Evolutionary conservation across 2,888 invertebrate species (phyloP).

Genomic region (Pheosia gnoma): DNA sequence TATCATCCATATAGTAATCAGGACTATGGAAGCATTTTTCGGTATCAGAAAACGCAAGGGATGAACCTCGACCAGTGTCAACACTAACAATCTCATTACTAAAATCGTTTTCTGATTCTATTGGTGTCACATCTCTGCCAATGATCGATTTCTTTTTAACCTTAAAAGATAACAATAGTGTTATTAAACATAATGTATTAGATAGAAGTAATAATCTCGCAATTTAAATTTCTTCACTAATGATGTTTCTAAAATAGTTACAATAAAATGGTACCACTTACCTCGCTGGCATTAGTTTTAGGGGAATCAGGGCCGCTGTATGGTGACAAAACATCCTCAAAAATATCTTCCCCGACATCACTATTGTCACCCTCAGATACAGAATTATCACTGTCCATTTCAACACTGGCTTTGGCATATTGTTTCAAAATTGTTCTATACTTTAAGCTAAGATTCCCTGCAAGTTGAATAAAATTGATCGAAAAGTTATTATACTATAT

Average conservation of each 20-base stretch:
- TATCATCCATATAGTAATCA: slow-evolving; percentile 53
- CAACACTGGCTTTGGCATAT: slow-evolving; percentile 39
- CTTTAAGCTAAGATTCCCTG: slow-evolving; percentile 47
- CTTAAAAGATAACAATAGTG: slow-evolving; percentile 16
- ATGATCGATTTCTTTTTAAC: slow-evolving; percentile 4
- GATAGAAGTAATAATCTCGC: neutral
- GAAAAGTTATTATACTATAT: too few species aligned
- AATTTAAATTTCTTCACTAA: too few species aligned
- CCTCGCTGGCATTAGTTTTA: slow-evolving; percentile 14
- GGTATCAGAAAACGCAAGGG: slow-evolving; percentile 64
- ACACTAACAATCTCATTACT: slow-evolving; percentile 55
- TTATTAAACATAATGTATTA: neutral
- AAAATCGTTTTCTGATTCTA: slow-evolving; percentile 22
- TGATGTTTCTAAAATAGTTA: neutral
- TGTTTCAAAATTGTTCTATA: slow-evolving; percentile 42
- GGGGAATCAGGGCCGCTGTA: slow-evolving; percentile 12
- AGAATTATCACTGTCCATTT: slow-evolving; percentile 25
- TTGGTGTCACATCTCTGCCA: slow-evolving; percentile 12
- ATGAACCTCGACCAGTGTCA: slow-evolving; percentile 75
- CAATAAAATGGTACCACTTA: slow-evolving; percentile 14
- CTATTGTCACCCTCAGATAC: slow-evolving; percentile 30
- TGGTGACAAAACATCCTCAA: slow-evolving; percentile 29
- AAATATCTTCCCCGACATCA: slow-evolving; percentile 38
- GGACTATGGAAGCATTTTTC: slow-evolving; percentile 68
- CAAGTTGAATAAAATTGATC: slow-evolving; percentile 26